Percentiles rank a stretch among this genome's conserved stretches.
Evolutionary conservation across 2,888 invertebrate genomes (phyloP).

Genomic region (Clepsis dumicolana): DNA sequence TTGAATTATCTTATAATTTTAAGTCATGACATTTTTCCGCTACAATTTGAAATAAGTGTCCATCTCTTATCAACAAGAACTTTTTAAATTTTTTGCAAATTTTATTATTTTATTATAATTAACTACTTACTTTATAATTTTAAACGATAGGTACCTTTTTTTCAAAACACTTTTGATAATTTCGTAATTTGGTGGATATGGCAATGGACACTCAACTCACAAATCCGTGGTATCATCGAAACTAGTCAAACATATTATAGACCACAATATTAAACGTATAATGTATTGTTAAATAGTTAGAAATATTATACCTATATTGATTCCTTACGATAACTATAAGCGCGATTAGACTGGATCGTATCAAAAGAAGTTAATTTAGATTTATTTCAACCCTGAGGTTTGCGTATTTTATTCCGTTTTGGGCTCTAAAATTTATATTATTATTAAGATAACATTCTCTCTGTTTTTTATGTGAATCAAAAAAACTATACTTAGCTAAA

Average conservation of each 20-base stretch:
- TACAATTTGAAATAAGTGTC: slow-evolving; percentile 39
- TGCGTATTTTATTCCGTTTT: slow-evolving; percentile 39
- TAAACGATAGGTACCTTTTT: too few species aligned
- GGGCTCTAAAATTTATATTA: slow-evolving; percentile 34
- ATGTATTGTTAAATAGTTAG: slow-evolving; percentile 55
- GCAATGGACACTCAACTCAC: slow-evolving; percentile 51
- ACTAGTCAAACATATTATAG: slow-evolving; percentile 61
- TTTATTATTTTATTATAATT: not conserved
- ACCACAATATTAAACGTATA: slow-evolving; percentile 41
- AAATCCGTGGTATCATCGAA: slow-evolving; percentile 63
- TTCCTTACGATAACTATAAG: slow-evolving; percentile 47
- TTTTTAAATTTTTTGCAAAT: not conserved
- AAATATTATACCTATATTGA: slow-evolving; percentile 48
- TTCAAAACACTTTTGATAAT: slow-evolving; percentile 44
- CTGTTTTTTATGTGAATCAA: slow-evolving; percentile 55
- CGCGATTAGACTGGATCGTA: slow-evolving; percentile 51
- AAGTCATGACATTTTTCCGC: slow-evolving; percentile 59
- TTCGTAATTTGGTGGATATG: slow-evolving; percentile 46
- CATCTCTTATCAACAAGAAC: slow-evolving; percentile 42
- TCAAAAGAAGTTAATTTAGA: slow-evolving; percentile 46
- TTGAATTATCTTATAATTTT: slow-evolving; percentile 63
- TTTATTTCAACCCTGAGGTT: slow-evolving; percentile 45
- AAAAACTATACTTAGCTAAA: slow-evolving; percentile 70
- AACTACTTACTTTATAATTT: slow-evolving; percentile 37
- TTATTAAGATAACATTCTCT: slow-evolving; percentile 48